Evolutionary conservation across 64 coral and sea anemone species (phyloP).

Genomic region (Montipora foliosa): DNA sequence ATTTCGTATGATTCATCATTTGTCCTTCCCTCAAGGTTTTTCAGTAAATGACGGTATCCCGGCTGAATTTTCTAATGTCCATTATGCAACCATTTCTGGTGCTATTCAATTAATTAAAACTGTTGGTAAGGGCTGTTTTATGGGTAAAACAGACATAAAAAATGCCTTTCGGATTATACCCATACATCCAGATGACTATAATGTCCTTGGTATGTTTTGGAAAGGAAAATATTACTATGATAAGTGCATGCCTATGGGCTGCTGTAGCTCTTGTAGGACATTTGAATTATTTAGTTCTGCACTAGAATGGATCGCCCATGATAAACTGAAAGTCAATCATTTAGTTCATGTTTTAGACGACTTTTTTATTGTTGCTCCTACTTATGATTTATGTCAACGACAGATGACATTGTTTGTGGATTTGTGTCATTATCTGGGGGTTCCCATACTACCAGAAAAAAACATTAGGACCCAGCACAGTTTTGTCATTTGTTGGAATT

Average conservation of each 20-base stretch:
- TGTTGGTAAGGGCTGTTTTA: neutral
- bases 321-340: neutral
- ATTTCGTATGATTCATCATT: constrained; percentile 17
- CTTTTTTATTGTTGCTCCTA: neutral
- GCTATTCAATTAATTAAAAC: constrained; percentile 26
- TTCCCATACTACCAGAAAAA: constrained; percentile 56
- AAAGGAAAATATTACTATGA: constrained; percentile 39
- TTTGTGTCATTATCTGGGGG: constrained; percentile 28
- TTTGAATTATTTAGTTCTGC: constrained; percentile 44
- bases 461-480: neutral
- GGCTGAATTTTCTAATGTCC: neutral
- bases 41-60: constrained; percentile 11
- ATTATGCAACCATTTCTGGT: constrained; percentile 12
- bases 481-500: constrained; percentile 38
- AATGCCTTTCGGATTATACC: constrained; percentile 9
- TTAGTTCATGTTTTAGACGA: constrained; percentile 22
- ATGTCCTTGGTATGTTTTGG: neutral
- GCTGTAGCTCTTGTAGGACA: constrained; percentile 24
- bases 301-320: constrained; percentile 60
- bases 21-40: neutral
- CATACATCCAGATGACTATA: neutral
- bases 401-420: neutral
- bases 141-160: constrained; percentile 21
- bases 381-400: neutral
- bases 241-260: constrained; percentile 22